Conservation (phyloP, 2,797 vertebrate species). For the Lagorchestes hirsutus region DNA sequence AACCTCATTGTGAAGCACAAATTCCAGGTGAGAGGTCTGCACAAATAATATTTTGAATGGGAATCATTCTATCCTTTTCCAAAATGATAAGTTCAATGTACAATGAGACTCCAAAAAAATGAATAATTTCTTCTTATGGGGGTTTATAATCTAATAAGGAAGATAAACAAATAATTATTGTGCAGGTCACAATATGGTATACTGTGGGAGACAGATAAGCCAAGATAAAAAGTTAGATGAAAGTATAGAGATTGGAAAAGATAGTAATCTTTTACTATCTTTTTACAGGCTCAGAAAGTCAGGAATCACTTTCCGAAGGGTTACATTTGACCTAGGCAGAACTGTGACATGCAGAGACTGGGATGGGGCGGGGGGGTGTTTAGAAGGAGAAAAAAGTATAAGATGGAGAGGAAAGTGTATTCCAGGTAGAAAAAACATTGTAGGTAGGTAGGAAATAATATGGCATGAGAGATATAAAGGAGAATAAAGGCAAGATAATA, state of each 20-base stretch:
- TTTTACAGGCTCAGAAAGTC: not conserved
- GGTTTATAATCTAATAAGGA: not conserved
- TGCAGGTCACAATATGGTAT: not conserved
- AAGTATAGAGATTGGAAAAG: not conserved
- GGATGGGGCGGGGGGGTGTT: not conserved
- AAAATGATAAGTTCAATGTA: slow-evolving; percentile 2
- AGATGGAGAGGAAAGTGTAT: not conserved
- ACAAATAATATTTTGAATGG: not conserved
- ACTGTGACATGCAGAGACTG: slow-evolving; percentile 9
- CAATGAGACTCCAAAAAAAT: not conserved
- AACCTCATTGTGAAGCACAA: not conserved
- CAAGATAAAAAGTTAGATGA: slow-evolving; percentile 5
- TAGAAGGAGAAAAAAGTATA: not conserved
- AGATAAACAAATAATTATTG: slow-evolving; percentile 22
- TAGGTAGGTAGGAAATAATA: not conserved
- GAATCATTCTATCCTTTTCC: not conserved
- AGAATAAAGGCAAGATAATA: not conserved
- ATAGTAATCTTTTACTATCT: too few relatives aligned
- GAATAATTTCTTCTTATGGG: not conserved
- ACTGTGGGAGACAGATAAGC: slow-evolving; percentile 18
- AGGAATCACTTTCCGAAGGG: not conserved
- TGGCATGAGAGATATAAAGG: not conserved
- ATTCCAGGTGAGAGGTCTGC: not conserved
- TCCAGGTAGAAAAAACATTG: not conserved
- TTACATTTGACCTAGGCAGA: not conserved